Evolutionary conservation across 2,888 invertebrate genomes (phyloP).

Genomic region (Dryococelus australis): DNA sequence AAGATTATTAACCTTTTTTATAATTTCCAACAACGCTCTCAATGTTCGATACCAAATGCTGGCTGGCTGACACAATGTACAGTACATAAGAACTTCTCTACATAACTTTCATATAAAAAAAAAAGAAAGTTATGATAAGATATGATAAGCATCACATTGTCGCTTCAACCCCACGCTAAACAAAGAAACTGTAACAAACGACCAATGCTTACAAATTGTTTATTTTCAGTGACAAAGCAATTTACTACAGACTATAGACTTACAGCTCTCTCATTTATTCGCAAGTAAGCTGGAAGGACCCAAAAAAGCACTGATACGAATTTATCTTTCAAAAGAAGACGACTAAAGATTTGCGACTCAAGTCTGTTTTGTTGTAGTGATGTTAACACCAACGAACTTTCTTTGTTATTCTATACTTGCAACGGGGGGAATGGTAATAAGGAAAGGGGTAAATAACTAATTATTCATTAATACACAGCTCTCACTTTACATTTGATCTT

Average conservation of each 20-base stretch:
- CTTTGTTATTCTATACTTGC: neutral
- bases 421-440: neutral
- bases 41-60: neutral
- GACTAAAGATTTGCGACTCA: neutral
- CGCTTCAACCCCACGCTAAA: conserved; percentile 9
- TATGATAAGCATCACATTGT: conserved; percentile 9
- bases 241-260: neutral
- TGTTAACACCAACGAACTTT: neutral
- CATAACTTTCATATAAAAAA: neutral
- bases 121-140: conserved; percentile 7
- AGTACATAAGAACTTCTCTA: neutral
- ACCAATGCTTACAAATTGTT: conserved; percentile 4
- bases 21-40: neutral
- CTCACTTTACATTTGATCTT: neutral
- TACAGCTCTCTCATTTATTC: conserved; percentile 5
- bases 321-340: neutral
- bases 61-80: neutral
- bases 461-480: neutral
- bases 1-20: too few relatives aligned
- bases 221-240: conserved; percentile 16
- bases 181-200: neutral
- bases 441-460: neutral
- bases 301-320: neutral
- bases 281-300: conserved; percentile 9
- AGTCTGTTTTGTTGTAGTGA: conserved; percentile 1